Evolutionary conservation across 2,797 vertebrate species (phyloP), one percentile per base, ranked within the genome.

Genomic region (Chaenodraco wilsoni): DNA sequence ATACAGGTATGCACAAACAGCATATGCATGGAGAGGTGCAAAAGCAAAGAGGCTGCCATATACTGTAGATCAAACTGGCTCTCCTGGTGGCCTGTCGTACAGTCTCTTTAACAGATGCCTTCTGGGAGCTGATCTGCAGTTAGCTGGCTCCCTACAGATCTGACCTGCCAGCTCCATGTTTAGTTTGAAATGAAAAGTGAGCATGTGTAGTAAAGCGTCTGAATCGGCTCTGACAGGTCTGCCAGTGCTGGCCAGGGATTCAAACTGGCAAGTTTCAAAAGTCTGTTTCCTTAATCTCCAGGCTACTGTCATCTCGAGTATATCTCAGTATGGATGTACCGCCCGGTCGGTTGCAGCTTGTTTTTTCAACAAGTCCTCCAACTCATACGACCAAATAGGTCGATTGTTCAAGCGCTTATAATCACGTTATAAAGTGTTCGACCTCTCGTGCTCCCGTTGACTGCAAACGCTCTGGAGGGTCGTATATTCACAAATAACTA

Each of bases 121-220:
- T 65, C 69, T 68, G 49, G 56, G 60, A 68, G 54, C 37, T 41
- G 65, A 63, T 67, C 63, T 59, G 63, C 63, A 49, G 69, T 44
- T 44, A 16, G 23, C 48, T 33, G 49, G 41, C 57, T 74, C 63
- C 79, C 69, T 14, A 52, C 65, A 73, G 74, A 69, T 57, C 56
- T 48, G 51, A 73, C 61, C 61, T 74, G 74, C 57, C 74, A 77
- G 57, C 51, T 62, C 46, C 19, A 33, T 37, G 46, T 74, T 66
- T 69, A 58, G 51, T 45, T 46, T 52, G 6, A 57, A 73, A 45
- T 48, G 58, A 61, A 69, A 70, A 69, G 64, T 16, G 48, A 51
- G 37, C 60, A 55, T 65, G 59, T 60, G 27, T 44, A 45, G 43
- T 64, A 55, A 73, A 57, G 50, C 73, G 57, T 62, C 6, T 43